A percentile compares a stretch with the other conserved stretches of the same genome.
These are phyloP conservation scores for Ara ararauna DNA, from an alignment of 2,797 vertebrate species.

Conservation along the genomic window DNA sequence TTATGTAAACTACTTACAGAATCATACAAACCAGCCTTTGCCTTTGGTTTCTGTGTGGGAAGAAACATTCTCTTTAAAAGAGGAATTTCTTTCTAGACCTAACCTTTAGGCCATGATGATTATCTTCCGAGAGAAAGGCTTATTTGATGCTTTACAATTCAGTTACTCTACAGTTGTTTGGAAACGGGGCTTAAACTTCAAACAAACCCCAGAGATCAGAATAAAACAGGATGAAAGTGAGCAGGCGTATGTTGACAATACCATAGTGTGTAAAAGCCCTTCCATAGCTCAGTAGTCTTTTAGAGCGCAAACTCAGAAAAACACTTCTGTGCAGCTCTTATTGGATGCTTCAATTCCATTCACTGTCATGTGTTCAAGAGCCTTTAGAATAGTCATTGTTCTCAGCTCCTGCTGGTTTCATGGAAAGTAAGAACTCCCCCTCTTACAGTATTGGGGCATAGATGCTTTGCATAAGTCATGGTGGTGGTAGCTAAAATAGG, in stretches of 20 bases:
- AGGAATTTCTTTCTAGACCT: background rate
- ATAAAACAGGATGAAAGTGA: constrained; percentile 3
- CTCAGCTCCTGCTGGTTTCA: constrained; percentile 14
- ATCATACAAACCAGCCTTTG: background rate
- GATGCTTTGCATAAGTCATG: background rate
- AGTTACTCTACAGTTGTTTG: background rate
- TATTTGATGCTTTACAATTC: background rate
- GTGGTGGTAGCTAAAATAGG: constrained; percentile 28
- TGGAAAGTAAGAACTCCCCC: background rate
- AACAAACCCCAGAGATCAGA: background rate
- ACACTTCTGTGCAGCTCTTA: constrained; percentile 7
- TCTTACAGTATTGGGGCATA: background rate
- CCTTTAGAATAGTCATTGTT: constrained; percentile 18
- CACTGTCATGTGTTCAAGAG: constrained; percentile 13
- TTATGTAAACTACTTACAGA: background rate
- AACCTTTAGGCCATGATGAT: background rate
- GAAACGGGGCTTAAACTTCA: background rate
- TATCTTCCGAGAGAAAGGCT: background rate
- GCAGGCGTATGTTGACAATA: background rate
- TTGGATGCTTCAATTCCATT: constrained; percentile 32
- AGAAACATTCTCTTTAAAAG: background rate
- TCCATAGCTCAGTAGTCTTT: background rate
- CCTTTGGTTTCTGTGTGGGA: background rate
- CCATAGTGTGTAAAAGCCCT: background rate
- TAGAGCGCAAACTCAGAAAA: background rate